These are phyloP conservation scores for Actinia equina DNA, from an alignment of 64 coral and sea anemone genomes.

Conservation along the genomic window DNA sequence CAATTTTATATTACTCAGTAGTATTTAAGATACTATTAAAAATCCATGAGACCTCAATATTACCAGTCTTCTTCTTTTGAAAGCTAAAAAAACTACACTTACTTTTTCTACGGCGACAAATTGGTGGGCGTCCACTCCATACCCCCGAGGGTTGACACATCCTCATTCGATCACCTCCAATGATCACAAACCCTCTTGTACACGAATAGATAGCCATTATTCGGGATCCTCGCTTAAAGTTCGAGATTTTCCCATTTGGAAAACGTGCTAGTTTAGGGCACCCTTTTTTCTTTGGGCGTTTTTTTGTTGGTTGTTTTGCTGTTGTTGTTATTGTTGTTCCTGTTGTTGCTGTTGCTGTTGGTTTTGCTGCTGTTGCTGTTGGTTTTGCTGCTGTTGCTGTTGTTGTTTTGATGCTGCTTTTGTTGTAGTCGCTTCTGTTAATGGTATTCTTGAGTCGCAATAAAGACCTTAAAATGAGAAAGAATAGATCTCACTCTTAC, in stretches of 20 bases:
- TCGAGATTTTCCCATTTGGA: neutral
- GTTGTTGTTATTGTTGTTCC: neutral
- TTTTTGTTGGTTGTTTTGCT: neutral
- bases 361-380: neutral
- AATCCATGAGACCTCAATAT: too few species aligned
- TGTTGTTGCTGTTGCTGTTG: neutral
- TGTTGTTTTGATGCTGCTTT: neutral
- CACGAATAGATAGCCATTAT: neutral
- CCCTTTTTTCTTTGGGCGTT: neutral
- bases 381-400: neutral
- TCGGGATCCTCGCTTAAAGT: neutral
- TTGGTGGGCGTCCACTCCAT: neutral
- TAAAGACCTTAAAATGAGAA: neutral
- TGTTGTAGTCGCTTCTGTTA: neutral
- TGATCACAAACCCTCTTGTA: neutral
- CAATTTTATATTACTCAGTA: too few species aligned
- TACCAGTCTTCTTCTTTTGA: too few species aligned
- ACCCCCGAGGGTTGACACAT: neutral
- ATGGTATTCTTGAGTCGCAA: neutral
- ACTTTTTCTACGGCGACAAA: neutral
- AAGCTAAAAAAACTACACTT: neutral
- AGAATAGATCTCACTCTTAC: too few species aligned
- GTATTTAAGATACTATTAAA: too few species aligned
- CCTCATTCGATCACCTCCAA: neutral
- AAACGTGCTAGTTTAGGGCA: neutral